Evolutionary conservation across 2,888 invertebrate species (phyloP), one percentile per base, ranked within the genome.

Genomic region (Pollenia angustigena): DNA sequence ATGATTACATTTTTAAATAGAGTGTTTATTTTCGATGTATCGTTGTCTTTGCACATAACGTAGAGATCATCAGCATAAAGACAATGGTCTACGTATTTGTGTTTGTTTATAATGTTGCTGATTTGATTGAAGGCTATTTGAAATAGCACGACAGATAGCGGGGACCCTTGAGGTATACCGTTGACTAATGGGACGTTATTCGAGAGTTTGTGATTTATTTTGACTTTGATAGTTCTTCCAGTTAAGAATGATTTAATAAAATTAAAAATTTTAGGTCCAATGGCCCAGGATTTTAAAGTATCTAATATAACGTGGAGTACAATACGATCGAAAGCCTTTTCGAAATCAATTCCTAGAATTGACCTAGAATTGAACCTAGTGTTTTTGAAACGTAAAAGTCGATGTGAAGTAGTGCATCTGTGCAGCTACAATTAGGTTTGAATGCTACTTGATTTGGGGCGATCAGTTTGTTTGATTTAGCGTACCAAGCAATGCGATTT

Each of bases 51-150:
- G 11, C 54, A 69, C 12, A 87, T 78, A 18, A 88, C 11, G 42
- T 84, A 72, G 3, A 89, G 81, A 74, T 88, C 88, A 44, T 89
- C 87, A 1, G 88, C 84, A 50, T 87, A 89, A 12, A 80, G 66
- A 42, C 78, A 87, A 58, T 85, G 80, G 54, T 71, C 58, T 1
- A 83, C 44, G 62, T 80, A 52, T 79, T 80, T 85, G 16, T 81
- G 64, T n/a, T 56, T 40, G 1, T 64, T 74, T 8, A 85, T 74
- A n/a, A 68, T 69, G 8, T 32, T 10, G 12, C 52, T 42, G 1
- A 84, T 81, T 74, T 87, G 74, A 60, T 76, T 85, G 44, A 74
- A 85, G 6, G 80, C 83, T 52, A 83, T 87, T 18, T 68, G 48
- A 14, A 87, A 85, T 12, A 87, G 50, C 11, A 82, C 44, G 1